Evolutionary conservation across 2,888 invertebrate genomes (phyloP).

Genomic region (Sialis fuliginosa): DNA sequence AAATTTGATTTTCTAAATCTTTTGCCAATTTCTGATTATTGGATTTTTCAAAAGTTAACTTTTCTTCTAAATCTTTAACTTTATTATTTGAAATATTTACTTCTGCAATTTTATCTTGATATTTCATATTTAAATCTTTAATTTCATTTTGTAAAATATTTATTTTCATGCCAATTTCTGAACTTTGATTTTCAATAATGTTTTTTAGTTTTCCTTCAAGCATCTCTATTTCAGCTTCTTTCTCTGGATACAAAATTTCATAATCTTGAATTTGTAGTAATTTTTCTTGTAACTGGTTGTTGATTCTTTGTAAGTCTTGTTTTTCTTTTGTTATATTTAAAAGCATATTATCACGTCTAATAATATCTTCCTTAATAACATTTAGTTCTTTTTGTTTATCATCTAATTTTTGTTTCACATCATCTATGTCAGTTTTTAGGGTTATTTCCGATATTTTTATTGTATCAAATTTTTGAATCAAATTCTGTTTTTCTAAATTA

Average conservation of each 20-base stretch:
- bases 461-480: conserved; percentile 34
- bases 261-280: conserved; percentile 29
- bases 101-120: conserved; percentile 5
- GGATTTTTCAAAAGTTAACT: background rate
- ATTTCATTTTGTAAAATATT: conserved; percentile 1
- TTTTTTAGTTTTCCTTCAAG: conserved; percentile 16
- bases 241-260: conserved; percentile 34
- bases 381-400: conserved; percentile 34
- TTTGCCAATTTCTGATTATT: background rate
- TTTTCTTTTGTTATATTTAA: conserved; percentile 37
- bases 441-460: conserved; percentile 32
- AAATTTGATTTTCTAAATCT: conserved; percentile 7
- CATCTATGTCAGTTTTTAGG: conserved; percentile 35
- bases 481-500: conserved; percentile 35
- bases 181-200: conserved; percentile 5
- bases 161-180: background rate
- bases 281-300: conserved; percentile 31
- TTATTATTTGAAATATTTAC: conserved; percentile 8
- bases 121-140: conserved; percentile 6
- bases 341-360: conserved; percentile 37
- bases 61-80: background rate
- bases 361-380: conserved; percentile 34
- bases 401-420: conserved; percentile 33
- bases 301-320: conserved; percentile 31
- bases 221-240: conserved; percentile 30